These are phyloP conservation scores for Poecilus cupreus DNA, from an alignment of 2,888 invertebrate species.

Conservation along the genomic window DNA sequence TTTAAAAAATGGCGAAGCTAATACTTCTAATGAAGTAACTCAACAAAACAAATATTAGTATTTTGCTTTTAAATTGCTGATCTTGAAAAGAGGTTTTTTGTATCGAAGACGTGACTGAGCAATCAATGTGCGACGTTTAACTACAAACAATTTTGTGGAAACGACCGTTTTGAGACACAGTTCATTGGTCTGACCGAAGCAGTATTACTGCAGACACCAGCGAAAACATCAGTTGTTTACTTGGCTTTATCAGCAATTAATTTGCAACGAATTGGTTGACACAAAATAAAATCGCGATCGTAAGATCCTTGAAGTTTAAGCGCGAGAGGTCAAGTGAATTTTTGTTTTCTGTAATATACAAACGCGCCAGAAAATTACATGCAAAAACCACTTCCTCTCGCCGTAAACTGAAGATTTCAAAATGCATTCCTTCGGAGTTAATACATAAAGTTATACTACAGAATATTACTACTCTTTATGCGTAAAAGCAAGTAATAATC, in stretches of 20 bases:
- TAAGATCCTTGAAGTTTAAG: too few species aligned
- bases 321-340: too few species aligned
- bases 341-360: background rate
- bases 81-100: constrained; percentile 26
- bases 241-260: background rate
- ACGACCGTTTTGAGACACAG: constrained; percentile 39
- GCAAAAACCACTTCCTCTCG: background rate
- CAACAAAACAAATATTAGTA: constrained; percentile 27
- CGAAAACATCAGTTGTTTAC: constrained; percentile 15
- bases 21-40: constrained; percentile 4
- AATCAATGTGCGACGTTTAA: constrained; percentile 24
- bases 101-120: constrained; percentile 29
- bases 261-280: too few species aligned
- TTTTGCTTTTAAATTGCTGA: constrained; percentile 19
- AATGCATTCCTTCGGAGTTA: constrained; percentile 18
- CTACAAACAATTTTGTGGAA: constrained; percentile 46
- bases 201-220: constrained; percentile 10
- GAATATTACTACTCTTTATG: constrained; percentile 34
- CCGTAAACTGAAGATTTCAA: constrained; percentile 13
- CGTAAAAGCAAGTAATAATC: constrained; percentile 16
- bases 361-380: background rate
- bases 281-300: too few species aligned
- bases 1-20: background rate
- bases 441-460: constrained; percentile 42
- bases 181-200: constrained; percentile 37